Evolutionary conservation across 2,113 vertebrate species (phyloP).

Genomic region (Tenrec ecaudatus): DNA sequence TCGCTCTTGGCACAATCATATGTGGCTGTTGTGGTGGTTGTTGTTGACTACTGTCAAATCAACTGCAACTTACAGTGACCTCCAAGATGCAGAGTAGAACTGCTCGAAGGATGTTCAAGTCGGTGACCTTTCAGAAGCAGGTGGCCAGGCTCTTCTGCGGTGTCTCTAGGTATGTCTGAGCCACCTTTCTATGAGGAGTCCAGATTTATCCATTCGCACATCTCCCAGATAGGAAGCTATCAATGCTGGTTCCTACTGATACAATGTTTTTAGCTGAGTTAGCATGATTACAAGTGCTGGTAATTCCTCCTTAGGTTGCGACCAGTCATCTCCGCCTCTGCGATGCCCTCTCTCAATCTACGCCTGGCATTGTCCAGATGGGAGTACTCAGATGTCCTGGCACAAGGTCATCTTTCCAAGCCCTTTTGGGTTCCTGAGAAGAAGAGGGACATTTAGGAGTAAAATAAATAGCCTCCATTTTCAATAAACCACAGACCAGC

Average conservation of each 20-base stretch:
- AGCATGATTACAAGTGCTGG: background rate
- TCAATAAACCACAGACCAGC: conserved; percentile 43
- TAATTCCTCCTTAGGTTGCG: background rate
- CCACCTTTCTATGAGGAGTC: background rate
- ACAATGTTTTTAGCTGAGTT: background rate
- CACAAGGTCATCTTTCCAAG: conserved; percentile 33
- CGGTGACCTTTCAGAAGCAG: background rate
- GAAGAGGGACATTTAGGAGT: background rate
- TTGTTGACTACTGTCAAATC: background rate
- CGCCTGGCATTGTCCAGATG: background rate
- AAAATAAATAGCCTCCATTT: conserved; percentile 48
- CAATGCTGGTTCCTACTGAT: no score
- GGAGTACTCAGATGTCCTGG: background rate
- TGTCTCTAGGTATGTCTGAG: background rate
- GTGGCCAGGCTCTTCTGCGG: background rate
- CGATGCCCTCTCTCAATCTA: background rate
- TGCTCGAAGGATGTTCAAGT: background rate
- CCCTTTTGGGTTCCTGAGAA: background rate
- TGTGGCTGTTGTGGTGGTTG: background rate
- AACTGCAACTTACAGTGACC: no score
- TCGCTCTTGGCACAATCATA: background rate
- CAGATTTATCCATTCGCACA: background rate
- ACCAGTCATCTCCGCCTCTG: background rate
- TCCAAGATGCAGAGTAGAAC: background rate
- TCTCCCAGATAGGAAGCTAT: background rate